Conservation (phyloP, 2,797 vertebrate species). For the Sebastes itinus region DNA sequence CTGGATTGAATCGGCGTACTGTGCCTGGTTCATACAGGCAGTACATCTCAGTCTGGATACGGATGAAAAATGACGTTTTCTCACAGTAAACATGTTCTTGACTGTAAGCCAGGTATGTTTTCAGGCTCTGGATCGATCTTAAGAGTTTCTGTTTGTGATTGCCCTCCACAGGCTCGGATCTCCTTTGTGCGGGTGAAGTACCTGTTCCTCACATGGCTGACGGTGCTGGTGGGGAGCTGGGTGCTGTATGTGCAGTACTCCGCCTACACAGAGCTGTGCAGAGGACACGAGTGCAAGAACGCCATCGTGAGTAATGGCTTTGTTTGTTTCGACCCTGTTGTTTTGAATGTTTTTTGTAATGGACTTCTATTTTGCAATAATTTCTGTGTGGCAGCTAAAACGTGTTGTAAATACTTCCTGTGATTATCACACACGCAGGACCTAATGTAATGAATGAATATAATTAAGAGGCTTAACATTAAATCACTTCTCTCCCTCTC, state of each 20-base stretch:
- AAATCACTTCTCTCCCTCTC: conserved; percentile 27
- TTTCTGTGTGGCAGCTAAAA: neutral
- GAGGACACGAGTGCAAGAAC: conserved; percentile 96
- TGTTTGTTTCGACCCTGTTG: neutral
- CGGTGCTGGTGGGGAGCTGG: conserved; percentile 97
- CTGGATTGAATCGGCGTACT: neutral
- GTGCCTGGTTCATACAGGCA: neutral
- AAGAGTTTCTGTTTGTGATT: conserved; percentile 3
- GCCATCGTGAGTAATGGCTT: conserved; percentile 86
- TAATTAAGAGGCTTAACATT: neutral
- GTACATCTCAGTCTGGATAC: neutral
- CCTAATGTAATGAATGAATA: neutral
- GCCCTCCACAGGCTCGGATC: conserved; percentile 87
- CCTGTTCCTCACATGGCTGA: conserved; percentile 97
- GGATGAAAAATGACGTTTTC: neutral
- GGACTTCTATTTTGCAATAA: neutral
- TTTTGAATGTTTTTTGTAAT: neutral
- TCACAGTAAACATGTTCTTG: neutral
- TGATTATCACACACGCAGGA: neutral
- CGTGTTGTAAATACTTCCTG: neutral
- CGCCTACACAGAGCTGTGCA: conserved; percentile 95
- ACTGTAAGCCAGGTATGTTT: neutral
- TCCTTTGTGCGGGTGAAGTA: conserved; percentile 96
- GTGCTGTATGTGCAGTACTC: conserved; percentile 97
- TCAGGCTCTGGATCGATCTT: neutral